These are phyloP conservation scores for Campylomormyrus tamandua DNA, from an alignment of 2,113 vertebrate genomes.

Conservation along the genomic window DNA sequence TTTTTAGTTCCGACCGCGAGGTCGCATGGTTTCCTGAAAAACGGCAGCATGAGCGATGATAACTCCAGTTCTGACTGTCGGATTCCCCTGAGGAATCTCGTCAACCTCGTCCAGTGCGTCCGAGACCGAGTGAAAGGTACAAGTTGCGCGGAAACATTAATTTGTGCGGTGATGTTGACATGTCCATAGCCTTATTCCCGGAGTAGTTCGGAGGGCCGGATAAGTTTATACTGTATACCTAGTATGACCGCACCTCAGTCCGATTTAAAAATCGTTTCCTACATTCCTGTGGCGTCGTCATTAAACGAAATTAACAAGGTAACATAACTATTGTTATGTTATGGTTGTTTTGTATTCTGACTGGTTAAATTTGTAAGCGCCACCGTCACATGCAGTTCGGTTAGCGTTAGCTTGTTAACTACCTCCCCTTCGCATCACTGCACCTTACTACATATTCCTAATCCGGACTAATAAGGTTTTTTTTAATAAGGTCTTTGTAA, in stretches of 20 bases:
- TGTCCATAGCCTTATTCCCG: neutral
- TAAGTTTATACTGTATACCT: neutral
- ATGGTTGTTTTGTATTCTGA: neutral
- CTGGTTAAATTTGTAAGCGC: neutral
- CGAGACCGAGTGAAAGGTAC: constrained; percentile 69
- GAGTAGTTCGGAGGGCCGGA: neutral
- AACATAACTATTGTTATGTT: neutral
- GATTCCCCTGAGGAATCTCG: constrained; percentile 56
- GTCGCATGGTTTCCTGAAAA: constrained; percentile 30
- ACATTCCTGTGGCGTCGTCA: neutral
- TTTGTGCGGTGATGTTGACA: neutral
- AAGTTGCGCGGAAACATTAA: neutral
- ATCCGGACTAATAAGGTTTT: neutral
- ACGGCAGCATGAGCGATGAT: constrained; percentile 32
- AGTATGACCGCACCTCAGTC: neutral
- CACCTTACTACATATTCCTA: neutral
- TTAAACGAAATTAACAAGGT: neutral
- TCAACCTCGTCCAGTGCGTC: constrained; percentile 56
- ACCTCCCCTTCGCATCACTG: neutral
- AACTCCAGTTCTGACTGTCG: constrained; percentile 25
- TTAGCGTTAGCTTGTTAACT: neutral
- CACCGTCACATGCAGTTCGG: neutral
- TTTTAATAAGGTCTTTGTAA: neutral
- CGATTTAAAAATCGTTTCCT: neutral
- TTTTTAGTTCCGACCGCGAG: neutral